Evolutionary conservation across 2,113 vertebrate genomes (phyloP), one percentile per base, ranked within the genome.

Genomic region (Chlamydotis undulata): DNA sequence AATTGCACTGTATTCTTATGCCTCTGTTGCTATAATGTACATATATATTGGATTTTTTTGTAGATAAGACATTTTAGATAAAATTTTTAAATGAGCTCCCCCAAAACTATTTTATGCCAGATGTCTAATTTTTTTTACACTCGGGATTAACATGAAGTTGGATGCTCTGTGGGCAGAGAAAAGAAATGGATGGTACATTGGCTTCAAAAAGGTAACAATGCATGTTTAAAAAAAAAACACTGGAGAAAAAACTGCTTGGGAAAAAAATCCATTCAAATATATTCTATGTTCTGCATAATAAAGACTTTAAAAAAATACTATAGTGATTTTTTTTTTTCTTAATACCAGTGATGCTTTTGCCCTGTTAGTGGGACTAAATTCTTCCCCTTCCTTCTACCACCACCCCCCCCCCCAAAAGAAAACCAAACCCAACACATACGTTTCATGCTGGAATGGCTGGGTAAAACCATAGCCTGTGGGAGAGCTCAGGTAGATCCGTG

Each of bases 271-370:
- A 92, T 95, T 95, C 77, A 96, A 77, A 94, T 98, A 91, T 87
- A 96, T 85, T 97, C 86, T 96, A 93, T 95, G 96, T 98, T 97
- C 96, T 86, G 84, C 94, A 94, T 96, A 98, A 98, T 98, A 98
- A 98, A 98, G 91, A 95, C 93, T 93, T 97, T 41, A 47, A 85
- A 91, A 95, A 91, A 76, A 24, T 35, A 9, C 28, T 90, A 4
- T 91, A 45, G 78, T 78, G 55, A 28, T 56, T 93, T 47, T n/a
- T 61, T 87, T 85, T 65, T 82, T 85, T 77, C 26, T 73, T 57
- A 33, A 37, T 41, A 56, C 33, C 76, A 59, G 41, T 41, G 23
- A 73, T 28, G 19, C 18, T 86, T 69, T 83, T 77, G 7, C 8
- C 17, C 17, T 90, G 2, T 37, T 70, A 37, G 21, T 9, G 43